Evolutionary conservation across 2,888 invertebrate species (phyloP), one percentile per base, ranked within the genome.

Genomic region (Mimachlamys varia): DNA sequence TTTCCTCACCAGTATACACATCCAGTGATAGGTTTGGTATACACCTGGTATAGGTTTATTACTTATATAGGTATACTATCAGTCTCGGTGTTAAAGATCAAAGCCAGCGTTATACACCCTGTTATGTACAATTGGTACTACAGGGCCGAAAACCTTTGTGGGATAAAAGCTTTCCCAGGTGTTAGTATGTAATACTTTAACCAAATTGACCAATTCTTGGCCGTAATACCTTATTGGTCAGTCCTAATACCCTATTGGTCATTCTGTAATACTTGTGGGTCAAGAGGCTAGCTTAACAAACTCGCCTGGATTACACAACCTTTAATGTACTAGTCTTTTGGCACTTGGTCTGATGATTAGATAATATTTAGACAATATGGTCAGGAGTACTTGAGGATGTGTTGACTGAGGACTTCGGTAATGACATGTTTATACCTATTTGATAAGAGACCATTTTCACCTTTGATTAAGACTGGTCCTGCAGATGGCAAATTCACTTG

Each of bases 201-300:
- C 76, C 76, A 76, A 76, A 76, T 76, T 76, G 76, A 76, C 33
- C 76, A 33, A 76, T 76, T 33, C 76, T 76, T 27, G 12, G 76
- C 22, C 4, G 5, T 33, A 27, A 58, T n/a, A 22, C 15, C 19
- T 4, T 76, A 76, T 33, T 76, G 33, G 76, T 76, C 76, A 76
- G 76, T 76, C 27, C 33, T 76, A 76, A 76, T 76, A 76, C 33
- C 76, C 19, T 12, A 76, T 76, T 27, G 76, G 76, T 76, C 76
- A 76, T 76, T 33, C 76, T 27, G 33, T 76, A 76, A 76, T 76
- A 17, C 33, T 15, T 27, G 0, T 27, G 76, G 76, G 76, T 76
- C 76, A 76, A 76, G 76, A 76, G 76, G 76, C 76, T 76, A 27
- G 76, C 76, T 76, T 76, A 76, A 33, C 76, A 76, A 76, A 76